phyloP scores from a whole-genome alignment of 2,797 vertebrate species.

The Trematomus bernacchii region DNA sequence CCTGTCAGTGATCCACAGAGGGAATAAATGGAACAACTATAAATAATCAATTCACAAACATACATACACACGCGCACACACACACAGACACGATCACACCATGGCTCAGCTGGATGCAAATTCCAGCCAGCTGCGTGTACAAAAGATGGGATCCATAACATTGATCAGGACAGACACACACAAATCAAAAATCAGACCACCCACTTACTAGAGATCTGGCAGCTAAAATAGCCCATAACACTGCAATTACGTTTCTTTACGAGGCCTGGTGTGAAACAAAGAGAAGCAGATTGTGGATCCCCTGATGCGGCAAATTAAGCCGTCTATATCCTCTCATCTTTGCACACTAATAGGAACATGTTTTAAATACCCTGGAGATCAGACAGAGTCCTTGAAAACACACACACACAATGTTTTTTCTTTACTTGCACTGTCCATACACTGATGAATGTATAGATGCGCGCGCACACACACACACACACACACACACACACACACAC shows the following conservation, averaged over 20 bases:
- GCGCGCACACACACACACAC: too few relatives aligned
- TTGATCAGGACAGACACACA: slow-evolving; percentile 59
- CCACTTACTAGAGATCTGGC: slow-evolving; percentile 44
- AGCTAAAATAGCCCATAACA: slow-evolving; percentile 62
- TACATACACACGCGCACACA: slow-evolving; percentile 3
- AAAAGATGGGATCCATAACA: slow-evolving; percentile 72
- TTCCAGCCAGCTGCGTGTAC: slow-evolving; percentile 64
- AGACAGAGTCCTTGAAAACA: slow-evolving; percentile 15
- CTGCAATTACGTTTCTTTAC: slow-evolving; percentile 34
- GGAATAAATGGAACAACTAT: slow-evolving; percentile 63
- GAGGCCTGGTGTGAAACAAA: slow-evolving; percentile 23
- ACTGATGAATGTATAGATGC: slow-evolving; percentile 6
- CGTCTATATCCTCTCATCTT: slow-evolving; percentile 53
- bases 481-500: background rate
- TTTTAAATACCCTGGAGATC: slow-evolving; percentile 39
- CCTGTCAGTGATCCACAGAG: slow-evolving; percentile 34
- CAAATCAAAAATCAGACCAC: slow-evolving; percentile 31
- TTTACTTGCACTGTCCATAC: background rate
- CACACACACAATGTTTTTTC: background rate
- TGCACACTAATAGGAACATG: slow-evolving; percentile 54
- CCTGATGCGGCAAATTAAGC: slow-evolving; percentile 60
- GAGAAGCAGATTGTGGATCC: slow-evolving; percentile 48
- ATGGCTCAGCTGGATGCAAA: slow-evolving; percentile 55
- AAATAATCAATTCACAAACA: slow-evolving; percentile 62
- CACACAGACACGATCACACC: background rate